Base-by-base conservation (phyloP, 2,797 vertebrate species). In the Epinephelus malabaricus region DNA sequence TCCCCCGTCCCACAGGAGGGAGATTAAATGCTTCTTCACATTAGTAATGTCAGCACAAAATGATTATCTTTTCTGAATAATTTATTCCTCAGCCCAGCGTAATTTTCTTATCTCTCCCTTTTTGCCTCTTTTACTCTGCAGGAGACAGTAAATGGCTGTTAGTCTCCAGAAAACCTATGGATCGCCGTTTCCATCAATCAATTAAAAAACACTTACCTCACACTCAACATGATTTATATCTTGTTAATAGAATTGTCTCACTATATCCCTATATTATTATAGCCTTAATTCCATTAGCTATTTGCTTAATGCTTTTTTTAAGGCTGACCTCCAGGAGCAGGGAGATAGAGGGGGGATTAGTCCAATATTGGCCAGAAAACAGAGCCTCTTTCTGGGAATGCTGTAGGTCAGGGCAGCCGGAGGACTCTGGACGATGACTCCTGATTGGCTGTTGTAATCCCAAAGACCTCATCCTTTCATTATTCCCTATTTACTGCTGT, bases 141-240 rank as follows among this genome's bases (percentile, higher is more conserved):
- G 95, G 89, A 93, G 94, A 95, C 96, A 94, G 96, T 96, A 97
- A 98, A 97, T 94, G 96, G 96, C 96, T 96, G 96, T 96, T 97
- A 96, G 96, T 96, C 96, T 96, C 97, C 88, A 73, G 94, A 96
- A 97, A 95, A 96, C 94, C 95, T 95, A 96, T 94, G 89, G 95
- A 95, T 96, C 96, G 96, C 96, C 93, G 94, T 97, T 97, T 96
- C 97, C 97, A 98, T 99, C 97, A 97, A 99, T 99, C 97, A 98
- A 98, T 99, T 99, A 98, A 98, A 99, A 99, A 99, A 98, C 98
- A 99, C 98, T 99, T 98, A 98, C 96, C 97, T 98, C 97, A 97
- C 96, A 97, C 96, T 98, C 97, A 97, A 97, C 96, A 96, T 98
- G 97, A 99, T 99, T 98, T 98, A 99, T 98, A 98, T 97, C 97